Conservation (phyloP, 2,888 invertebrate species). For the Periphyllus acericola region DNA sequence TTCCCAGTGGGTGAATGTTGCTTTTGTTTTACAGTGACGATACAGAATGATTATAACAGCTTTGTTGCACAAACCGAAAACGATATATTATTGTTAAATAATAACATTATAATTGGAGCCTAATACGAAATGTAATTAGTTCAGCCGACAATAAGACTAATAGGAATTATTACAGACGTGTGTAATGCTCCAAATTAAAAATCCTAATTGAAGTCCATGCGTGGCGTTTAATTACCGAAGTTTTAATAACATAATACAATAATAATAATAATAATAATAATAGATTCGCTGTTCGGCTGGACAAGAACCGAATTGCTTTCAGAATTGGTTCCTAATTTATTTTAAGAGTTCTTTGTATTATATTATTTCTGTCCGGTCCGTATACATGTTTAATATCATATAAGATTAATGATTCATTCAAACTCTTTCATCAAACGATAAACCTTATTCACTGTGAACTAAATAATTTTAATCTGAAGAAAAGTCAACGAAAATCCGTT, state of each 20-base stretch:
- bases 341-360: not conserved
- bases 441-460: not conserved
- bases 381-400: not conserved
- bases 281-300: not conserved
- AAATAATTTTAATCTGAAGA: not conserved
- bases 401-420: slow-evolving; percentile 2
- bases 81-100: not conserved
- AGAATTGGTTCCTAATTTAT: not conserved
- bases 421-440: not conserved
- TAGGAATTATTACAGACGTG: not conserved
- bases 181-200: not conserved
- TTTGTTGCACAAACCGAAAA: not conserved
- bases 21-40: no score
- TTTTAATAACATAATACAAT: not conserved
- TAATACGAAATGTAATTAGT: not conserved
- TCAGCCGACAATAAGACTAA: not conserved
- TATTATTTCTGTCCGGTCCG: not conserved
- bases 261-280: not conserved
- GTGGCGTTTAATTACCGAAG: slow-evolving; percentile 4
- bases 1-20: no score
- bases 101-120: not conserved
- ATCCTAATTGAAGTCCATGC: not conserved
- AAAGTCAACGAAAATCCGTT: not conserved
- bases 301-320: not conserved
- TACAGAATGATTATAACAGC: no score